Base-by-base conservation (phyloP, 2,888 invertebrate species). In the Steinernema carpocapsae region DNA sequence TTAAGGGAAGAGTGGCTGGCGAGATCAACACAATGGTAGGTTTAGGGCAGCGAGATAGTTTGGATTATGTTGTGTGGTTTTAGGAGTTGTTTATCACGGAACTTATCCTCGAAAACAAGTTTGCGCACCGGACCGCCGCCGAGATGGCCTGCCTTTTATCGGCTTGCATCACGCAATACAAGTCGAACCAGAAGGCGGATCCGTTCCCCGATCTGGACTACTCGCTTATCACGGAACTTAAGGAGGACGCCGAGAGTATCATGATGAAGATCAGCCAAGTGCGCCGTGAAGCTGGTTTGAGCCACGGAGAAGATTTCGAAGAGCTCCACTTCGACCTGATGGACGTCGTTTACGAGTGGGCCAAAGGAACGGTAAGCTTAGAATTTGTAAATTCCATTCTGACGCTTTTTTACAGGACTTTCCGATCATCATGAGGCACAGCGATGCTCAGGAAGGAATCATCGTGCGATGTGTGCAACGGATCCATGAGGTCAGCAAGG, bases 401-500 rank as follows among this genome's bases (percentile, higher is more conserved):
- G 6, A 10, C 26, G 46, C 43, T 76, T 77, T 51, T 77, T 87
- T 86, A 19, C 88, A 94, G 91, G 93, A 95, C 0, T 99, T 99
- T 89, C 92, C 93, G 0, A 93, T 95, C 86, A 96, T 99, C 76
- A 95, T 94, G 92, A 91, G 92, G 81, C 89, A 94, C 73, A 97
- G 96, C 0, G 94, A 95, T 78, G 93, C 96, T 0, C 97, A 99
- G 88, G 99, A 99, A 88, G 99, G 99, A 0, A 94, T 97, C 77
- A 97, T 99, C 83, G 97, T 99, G 0, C 91, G 97, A 71, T 95
- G 95, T 87, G 97, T 99, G 80, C 97, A 97, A 87, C 93, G 99
- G 86, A 89, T 99, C 46, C 94, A 96, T 87, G 99, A 99, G 91
- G 92, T 92, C 0, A 91, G 97, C 81, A 91, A 92, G 56, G 93